Conservation (phyloP, 2,113 vertebrate species). For the Ptyas mucosa region DNA sequence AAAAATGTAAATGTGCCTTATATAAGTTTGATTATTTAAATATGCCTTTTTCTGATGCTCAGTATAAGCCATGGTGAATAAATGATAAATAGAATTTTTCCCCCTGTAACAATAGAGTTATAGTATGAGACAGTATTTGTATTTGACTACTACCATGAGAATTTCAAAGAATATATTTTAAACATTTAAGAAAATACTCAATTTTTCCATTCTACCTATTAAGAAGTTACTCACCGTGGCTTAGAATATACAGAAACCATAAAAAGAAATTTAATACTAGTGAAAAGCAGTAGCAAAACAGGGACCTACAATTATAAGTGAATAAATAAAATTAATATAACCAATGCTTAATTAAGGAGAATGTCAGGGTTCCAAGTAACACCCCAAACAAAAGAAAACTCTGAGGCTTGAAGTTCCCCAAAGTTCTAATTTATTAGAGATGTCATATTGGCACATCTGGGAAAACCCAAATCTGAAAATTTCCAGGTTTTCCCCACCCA, state of each 20-base stretch:
- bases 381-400: too few relatives aligned
- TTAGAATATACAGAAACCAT: neutral
- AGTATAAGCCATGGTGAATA: neutral
- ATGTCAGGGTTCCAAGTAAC: too few relatives aligned
- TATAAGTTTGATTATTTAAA: neutral
- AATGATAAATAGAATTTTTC: neutral
- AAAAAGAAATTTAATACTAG: neutral
- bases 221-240: neutral
- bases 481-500: too few relatives aligned
- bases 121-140: neutral
- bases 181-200: neutral
- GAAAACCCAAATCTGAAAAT: too few relatives aligned
- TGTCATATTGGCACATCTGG: too few relatives aligned
- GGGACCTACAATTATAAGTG: neutral
- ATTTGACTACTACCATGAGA: neutral
- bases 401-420: too few relatives aligned
- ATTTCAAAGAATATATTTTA: neutral
- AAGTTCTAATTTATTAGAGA: too few relatives aligned
- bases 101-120: neutral
- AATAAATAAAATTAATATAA: neutral
- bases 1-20: neutral
- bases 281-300: neutral
- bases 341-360: neutral
- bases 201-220: neutral
- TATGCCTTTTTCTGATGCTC: neutral